Percentiles rank a stretch among this genome's conserved stretches.
These are phyloP conservation scores for Dasyurus viverrinus DNA, from an alignment of 2,113 vertebrate species.

Conservation along the genomic window DNA sequence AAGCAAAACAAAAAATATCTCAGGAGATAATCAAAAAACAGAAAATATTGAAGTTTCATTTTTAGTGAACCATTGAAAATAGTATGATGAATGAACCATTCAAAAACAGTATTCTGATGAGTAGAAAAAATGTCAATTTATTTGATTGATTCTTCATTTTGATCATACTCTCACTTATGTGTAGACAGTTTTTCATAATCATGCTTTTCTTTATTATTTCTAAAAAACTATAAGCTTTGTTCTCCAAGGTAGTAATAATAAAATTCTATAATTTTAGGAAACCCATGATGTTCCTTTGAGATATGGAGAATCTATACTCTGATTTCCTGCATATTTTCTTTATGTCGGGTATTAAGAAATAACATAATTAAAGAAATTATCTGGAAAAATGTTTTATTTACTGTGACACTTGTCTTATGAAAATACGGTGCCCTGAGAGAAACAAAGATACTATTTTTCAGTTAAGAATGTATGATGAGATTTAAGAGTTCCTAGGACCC, in stretches of 20 bases:
- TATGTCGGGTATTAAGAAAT: not conserved
- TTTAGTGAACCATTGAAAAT: too few relatives aligned
- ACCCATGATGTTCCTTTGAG: slow-evolving; percentile 14
- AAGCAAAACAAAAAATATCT: too few relatives aligned
- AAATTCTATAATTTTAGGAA: not conserved
- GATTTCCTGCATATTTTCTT: slow-evolving; percentile 43
- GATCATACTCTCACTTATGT: not conserved
- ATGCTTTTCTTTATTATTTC: not conserved
- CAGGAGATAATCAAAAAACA: too few relatives aligned
- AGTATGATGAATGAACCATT: too few relatives aligned
- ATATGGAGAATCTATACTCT: slow-evolving; percentile 41
- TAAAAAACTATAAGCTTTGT: not conserved
- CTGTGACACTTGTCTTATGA: slow-evolving; percentile 46
- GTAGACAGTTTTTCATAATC: not conserved
- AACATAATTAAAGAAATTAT: slow-evolving; percentile 43
- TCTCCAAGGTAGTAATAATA: slow-evolving; percentile 28
- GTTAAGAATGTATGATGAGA: slow-evolving; percentile 17
- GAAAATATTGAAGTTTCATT: too few relatives aligned
- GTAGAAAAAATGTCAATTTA: not conserved
- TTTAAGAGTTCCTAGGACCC: not conserved
- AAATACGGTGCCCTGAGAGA: slow-evolving; percentile 28
- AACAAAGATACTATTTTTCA: slow-evolving; percentile 42
- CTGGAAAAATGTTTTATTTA: slow-evolving; percentile 15
- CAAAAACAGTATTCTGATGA: too few relatives aligned
- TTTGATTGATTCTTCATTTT: not conserved